Conservation (phyloP, 2,888 invertebrate species). For the Cantharis lateralis region DNA sequence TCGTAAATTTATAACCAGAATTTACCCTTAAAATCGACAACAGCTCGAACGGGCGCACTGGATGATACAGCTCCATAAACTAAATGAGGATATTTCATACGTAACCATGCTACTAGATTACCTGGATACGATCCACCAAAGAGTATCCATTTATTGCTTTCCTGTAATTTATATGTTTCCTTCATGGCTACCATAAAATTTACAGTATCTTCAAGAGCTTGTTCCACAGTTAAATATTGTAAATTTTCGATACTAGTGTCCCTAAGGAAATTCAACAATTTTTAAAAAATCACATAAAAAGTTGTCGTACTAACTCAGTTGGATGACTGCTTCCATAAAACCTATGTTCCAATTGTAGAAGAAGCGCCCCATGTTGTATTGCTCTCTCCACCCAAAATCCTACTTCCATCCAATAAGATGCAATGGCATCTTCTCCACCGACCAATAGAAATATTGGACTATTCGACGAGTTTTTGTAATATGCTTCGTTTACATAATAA, state of each 20-base stretch:
- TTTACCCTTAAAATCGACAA: not conserved
- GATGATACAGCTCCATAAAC: not conserved
- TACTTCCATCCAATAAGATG: too few relatives aligned
- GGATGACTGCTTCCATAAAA: slow-evolving; percentile 61
- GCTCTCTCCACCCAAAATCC: too few relatives aligned
- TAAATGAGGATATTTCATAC: not conserved
- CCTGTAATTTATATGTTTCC: not conserved
- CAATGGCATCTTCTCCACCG: too few relatives aligned
- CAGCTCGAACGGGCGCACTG: not conserved
- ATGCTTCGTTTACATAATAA: too few relatives aligned
- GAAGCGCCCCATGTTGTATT: too few relatives aligned
- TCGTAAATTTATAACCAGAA: too few relatives aligned
- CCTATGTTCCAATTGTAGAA: too few relatives aligned
- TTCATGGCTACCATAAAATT: not conserved
- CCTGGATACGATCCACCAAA: not conserved
- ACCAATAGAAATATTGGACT: too few relatives aligned
- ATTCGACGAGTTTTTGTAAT: too few relatives aligned
- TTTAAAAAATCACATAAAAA: not conserved
- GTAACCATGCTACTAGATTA: not conserved
- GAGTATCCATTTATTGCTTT: not conserved
- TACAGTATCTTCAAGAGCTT: not conserved
- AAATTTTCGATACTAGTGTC: not conserved
- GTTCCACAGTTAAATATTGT: not conserved
- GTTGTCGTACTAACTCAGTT: slow-evolving; percentile 64
- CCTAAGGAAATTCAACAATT: not conserved